Evolutionary conservation across 64 coral and sea anemone genomes (phyloP), one percentile per base, ranked within the genome.

Genomic region (Stichodactyla helianthus): DNA sequence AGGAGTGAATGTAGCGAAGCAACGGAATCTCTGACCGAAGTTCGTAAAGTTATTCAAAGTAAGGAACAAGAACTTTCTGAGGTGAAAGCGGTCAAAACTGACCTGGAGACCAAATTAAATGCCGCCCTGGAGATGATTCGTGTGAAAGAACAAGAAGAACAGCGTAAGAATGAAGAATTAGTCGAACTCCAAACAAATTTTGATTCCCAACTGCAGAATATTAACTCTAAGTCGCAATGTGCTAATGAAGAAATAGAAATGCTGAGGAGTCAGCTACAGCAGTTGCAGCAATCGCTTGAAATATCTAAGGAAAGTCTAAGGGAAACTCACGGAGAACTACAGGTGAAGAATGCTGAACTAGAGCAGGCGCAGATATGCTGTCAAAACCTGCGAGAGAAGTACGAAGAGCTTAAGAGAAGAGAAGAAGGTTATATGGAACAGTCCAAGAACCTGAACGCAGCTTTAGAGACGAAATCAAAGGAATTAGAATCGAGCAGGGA

Each of bases 61-160:
- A 92, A 92, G 65, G 80, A 88, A 50, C 54, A 50, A 51, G 91
- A 92, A 28, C 2, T 92, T 16, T 16, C 50, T 4, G 74, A 58
- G 26, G 10, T 92, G 18, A 20, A 23, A 13, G 62, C 64, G 15
- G 54, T 59, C 60, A 83, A 53, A 53, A 25, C 64, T 22, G 64
- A 76, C 10, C 55, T 83, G 18, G 91, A 92, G 58, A 59, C 23
- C 10, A 79, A 86, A 80, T 58, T 92, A 17, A 79, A 76, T 13
- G 79, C 86, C 31, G 54, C 82, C 20, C 64, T 44, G 64, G 63
- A 52, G 23, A 70, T 54, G 23, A n/a, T 64, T 50, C 44, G 50
- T 55, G 89, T 53, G 52, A 87, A 91, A 35, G 84, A 91, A 5
- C 51, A 68, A 23, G 71, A 86, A 82, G 14, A 79, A 31, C 18